phyloP scores from a whole-genome alignment of 2,113 vertebrate genomes.

The Clarias batrachus region DNA sequence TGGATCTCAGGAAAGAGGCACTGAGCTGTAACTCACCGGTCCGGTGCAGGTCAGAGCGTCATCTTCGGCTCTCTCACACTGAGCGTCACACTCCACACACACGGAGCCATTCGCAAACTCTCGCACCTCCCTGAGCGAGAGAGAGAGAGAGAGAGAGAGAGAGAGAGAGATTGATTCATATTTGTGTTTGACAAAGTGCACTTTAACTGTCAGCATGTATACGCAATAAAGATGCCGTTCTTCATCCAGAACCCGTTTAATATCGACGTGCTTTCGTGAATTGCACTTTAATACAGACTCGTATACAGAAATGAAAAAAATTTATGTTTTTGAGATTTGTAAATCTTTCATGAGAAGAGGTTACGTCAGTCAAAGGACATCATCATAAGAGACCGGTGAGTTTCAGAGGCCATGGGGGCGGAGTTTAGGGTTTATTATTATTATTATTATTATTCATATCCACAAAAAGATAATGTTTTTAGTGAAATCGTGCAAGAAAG shows the following conservation, averaged over 20 bases:
- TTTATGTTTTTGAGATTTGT: no score
- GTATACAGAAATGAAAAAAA: no score
- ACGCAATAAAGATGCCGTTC: neutral
- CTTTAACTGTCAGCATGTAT: neutral
- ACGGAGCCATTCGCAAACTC: conserved; percentile 91
- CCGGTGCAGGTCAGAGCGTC: conserved; percentile 87
- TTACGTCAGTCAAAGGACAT: neutral
- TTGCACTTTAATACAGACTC: neutral
- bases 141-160: conserved; percentile 35
- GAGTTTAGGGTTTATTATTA: neutral
- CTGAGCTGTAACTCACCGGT: conserved; percentile 75
- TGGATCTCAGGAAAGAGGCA: neutral
- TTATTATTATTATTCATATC: neutral
- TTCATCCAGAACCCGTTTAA: neutral
- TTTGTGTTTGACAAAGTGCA: neutral
- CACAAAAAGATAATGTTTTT: neutral
- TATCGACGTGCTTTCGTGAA: neutral
- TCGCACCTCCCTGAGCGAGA: conserved; percentile 82
- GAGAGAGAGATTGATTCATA: conserved; percentile 17
- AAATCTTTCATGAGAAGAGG: neutral
- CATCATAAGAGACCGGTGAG: neutral
- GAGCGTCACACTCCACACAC: conserved; percentile 90
- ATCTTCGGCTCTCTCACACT: conserved; percentile 91
- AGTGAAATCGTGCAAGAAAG: neutral
- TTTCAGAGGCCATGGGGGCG: neutral